Percentiles rank a stretch among this genome's conserved stretches.
These are phyloP conservation scores for Xenops minutus DNA, from an alignment of 2,797 vertebrate genomes.

Conservation along the genomic window DNA sequence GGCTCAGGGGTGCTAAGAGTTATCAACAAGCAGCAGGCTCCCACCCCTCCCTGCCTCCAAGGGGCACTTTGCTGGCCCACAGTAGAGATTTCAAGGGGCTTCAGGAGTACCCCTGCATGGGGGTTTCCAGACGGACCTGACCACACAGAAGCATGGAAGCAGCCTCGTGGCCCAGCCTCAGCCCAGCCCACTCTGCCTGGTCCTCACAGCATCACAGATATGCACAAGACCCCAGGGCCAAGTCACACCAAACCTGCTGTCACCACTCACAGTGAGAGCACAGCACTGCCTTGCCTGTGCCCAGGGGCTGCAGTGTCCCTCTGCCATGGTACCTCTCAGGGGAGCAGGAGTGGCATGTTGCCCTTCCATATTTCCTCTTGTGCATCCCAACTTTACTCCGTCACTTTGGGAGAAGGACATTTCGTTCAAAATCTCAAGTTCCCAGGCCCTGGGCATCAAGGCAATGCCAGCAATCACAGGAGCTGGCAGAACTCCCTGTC, in stretches of 20 bases:
- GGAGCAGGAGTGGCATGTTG: not conserved
- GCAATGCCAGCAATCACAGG: not conserved
- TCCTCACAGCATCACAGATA: not conserved
- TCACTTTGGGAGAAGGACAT: not conserved
- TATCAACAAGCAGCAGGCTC: not conserved
- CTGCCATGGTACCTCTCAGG: not conserved
- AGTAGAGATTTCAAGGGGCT: not conserved
- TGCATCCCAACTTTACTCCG: not conserved
- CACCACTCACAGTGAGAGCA: accelerated
- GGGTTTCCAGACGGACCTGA: not conserved
- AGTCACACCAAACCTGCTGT: not conserved
- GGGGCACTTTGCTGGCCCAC: not conserved
- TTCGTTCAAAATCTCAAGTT: not conserved
- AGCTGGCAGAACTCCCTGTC: constrained; percentile 2
- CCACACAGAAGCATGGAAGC: accelerated
- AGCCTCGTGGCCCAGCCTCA: not conserved
- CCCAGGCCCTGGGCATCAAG: not conserved
- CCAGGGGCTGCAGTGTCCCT: not conserved
- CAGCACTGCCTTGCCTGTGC: not conserved
- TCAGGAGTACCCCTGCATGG: not conserved
- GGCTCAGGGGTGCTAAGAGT: not conserved
- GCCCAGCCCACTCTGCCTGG: not conserved
- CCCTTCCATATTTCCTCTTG: not conserved
- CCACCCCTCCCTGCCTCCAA: accelerated
- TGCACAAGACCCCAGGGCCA: not conserved